Conservation (phyloP, 2,113 vertebrate species). For the Austrofundulus limnaeus region DNA sequence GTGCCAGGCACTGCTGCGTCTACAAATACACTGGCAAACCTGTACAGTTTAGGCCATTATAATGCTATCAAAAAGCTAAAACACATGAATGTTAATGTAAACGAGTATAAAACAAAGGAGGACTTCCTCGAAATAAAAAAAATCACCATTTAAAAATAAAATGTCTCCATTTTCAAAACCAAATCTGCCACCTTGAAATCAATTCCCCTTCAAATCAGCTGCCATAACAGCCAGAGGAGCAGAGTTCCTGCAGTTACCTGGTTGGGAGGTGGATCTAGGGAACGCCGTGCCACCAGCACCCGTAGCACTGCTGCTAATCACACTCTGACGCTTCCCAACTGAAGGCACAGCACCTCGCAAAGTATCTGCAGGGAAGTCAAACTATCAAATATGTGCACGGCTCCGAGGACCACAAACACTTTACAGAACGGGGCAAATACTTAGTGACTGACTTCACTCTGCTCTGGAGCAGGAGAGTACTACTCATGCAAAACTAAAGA, state of each 20-base stretch:
- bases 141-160: too few relatives aligned
- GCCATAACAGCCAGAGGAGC: not conserved
- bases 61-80: too few relatives aligned
- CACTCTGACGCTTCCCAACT: slow-evolving; percentile 76
- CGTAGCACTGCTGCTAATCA: slow-evolving; percentile 55
- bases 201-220: not conserved
- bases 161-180: not conserved
- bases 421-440: too few relatives aligned
- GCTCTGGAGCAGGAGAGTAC: too few relatives aligned
- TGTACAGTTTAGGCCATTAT: too few relatives aligned
- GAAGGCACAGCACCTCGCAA: slow-evolving; percentile 81
- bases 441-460: not conserved
- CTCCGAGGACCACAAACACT: slow-evolving; percentile 7
- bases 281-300: slow-evolving; percentile 61
- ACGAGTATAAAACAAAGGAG: too few relatives aligned
- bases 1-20: too few relatives aligned
- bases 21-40: too few relatives aligned
- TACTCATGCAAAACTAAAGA: slow-evolving; percentile 38
- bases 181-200: not conserved
- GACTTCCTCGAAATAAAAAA: too few relatives aligned
- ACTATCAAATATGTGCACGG: slow-evolving; percentile 18
- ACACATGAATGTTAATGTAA: too few relatives aligned
- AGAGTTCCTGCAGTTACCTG: slow-evolving; percentile 80
- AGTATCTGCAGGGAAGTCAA: slow-evolving; percentile 81
- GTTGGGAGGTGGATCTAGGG: slow-evolving; percentile 88